Conservation (phyloP, 2,888 invertebrate species). For the Nesidiocoris tenuis region DNA sequence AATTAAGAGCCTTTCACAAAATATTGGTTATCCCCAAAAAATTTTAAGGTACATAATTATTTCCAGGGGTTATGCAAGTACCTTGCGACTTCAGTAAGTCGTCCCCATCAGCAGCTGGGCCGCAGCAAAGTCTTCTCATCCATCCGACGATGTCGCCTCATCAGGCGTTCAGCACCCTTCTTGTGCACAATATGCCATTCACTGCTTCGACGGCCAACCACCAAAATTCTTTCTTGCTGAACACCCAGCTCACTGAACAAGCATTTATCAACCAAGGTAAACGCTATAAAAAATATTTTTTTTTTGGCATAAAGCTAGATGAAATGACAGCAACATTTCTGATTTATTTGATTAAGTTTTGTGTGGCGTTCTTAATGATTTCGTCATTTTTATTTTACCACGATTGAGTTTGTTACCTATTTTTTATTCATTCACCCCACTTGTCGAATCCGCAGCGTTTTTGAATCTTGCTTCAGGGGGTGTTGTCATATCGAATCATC, state of each 20-base stretch:
- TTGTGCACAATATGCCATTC: slow-evolving; percentile 45
- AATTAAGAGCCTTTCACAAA: too few relatives aligned
- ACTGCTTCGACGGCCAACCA: slow-evolving; percentile 31
- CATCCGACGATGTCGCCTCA: slow-evolving; percentile 41
- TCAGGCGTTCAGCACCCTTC: slow-evolving; percentile 40
- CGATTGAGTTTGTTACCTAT: too few relatives aligned
- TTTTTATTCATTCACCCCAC: too few relatives aligned
- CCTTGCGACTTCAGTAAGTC: slow-evolving; percentile 34
- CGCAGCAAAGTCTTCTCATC: slow-evolving; percentile 29
- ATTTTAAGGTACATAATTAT: too few relatives aligned
- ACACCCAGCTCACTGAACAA: slow-evolving; percentile 52
- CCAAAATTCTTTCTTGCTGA: slow-evolving; percentile 44
- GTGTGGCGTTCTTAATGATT: too few relatives aligned
- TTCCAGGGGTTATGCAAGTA: slow-evolving; percentile 21
- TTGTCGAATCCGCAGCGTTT: too few relatives aligned
- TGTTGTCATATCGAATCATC: slow-evolving; percentile 52
- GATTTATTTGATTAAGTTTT: too few relatives aligned
- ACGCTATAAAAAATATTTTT: not conserved
- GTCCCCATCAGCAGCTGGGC: slow-evolving; percentile 15
- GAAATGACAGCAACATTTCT: too few relatives aligned
- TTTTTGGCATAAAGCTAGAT: too few relatives aligned
- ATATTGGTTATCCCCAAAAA: too few relatives aligned
- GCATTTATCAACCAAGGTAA: slow-evolving; percentile 48
- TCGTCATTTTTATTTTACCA: too few relatives aligned
- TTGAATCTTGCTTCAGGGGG: too few relatives aligned